Base-by-base conservation (phyloP, 2,797 vertebrate species). In the Vireo griseus region DNA sequence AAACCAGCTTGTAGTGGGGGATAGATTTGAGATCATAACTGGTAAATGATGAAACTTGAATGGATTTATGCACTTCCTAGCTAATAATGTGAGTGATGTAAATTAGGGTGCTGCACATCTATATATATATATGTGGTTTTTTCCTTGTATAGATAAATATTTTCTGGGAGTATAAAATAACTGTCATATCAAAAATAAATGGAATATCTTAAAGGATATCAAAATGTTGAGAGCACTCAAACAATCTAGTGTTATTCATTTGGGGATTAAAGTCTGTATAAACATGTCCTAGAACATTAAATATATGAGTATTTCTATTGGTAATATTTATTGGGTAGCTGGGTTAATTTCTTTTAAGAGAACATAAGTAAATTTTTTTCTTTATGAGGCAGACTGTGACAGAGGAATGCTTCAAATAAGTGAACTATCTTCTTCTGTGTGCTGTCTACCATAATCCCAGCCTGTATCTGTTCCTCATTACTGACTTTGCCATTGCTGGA, bases 401-500 rank as follows among this genome's bases (percentile, higher is more conserved):
- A 76, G 39, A 59, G 24, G 47, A 90, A 62, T 62, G 40, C 40
- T 86, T 94, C 73, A 80, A 22, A 68, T 71, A 72, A 88, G 39
- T 5, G 13, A 72, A 63, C 51, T 75, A 84, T 29, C 7, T 67
- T 66, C 74, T 54, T 68, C 51, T 72, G 89, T 75, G 16, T 66
- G 62, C 66, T 86, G n/a, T 58, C 58, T 72, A 0, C 29, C 25
- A 11, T 84, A 59, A 73, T 73, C 68, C 48, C 57, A 69, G 28
- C 9, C 48, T 47, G 10, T 67, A 14, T 80, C 72, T 92, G 25
- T 54, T 85, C 47, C 31, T 80, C 51, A 13, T 79, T 58, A 13
- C 33, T 91, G 81, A 51, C 51, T 91, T 65, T 69, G n/a, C 52
- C 11, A 1, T 50, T 54, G 47, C 42, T 67, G 16, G 42, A 83